Base-by-base conservation (phyloP, 1,140 invertebrate genomes). In the Acyrthosiphon pisum region DNA sequence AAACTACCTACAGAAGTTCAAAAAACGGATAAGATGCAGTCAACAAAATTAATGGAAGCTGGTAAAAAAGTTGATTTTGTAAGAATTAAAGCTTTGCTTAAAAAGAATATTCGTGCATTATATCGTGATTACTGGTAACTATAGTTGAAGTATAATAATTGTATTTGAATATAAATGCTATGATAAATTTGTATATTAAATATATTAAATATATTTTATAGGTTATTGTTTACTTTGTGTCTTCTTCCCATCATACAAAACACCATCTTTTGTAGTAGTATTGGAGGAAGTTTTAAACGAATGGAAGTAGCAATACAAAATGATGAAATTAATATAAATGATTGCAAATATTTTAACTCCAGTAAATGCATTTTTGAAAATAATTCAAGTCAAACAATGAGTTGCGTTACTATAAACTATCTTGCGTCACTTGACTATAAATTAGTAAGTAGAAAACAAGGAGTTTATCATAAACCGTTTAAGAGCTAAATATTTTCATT, bases 71-170 rank as follows among this genome's bases (percentile, higher is more conserved):
- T 76, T 4, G 23, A 56, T 68, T 91, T n/a, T 26, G 6, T 23
- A 8, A 91, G 90, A 81, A 46, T 91, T 22, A 56, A 76, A 76
- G 90, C 90, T 8, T 22, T 91, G 26, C 6, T 91, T 1, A 91
- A 37, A 76, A 91, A 91, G 7, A 76, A 81, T 68, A 0, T 68
- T 4, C 37, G 30, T 26, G 41, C 81, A 44, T 81, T 37, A 18
- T n/a, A 1, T 44, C 37, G 90, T 35, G 90, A 91, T 76, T 91
- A 91, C 41, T 41, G 76, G 90, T 91, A n/a, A 68, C 30, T 46
- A 41, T 41, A 30, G 30, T 60, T n/a, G 14, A 30, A 68, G 60
- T 68, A n/a, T n/a, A 68, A n/a, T 30, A 68, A n/a, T 30, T 68
- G 11, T 26, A 14, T n/a, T 68, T 30, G 26, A 68, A n/a, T 60